Evolutionary conservation across 2,113 vertebrate genomes (phyloP).

Genomic region (Anoura caudifer): DNA sequence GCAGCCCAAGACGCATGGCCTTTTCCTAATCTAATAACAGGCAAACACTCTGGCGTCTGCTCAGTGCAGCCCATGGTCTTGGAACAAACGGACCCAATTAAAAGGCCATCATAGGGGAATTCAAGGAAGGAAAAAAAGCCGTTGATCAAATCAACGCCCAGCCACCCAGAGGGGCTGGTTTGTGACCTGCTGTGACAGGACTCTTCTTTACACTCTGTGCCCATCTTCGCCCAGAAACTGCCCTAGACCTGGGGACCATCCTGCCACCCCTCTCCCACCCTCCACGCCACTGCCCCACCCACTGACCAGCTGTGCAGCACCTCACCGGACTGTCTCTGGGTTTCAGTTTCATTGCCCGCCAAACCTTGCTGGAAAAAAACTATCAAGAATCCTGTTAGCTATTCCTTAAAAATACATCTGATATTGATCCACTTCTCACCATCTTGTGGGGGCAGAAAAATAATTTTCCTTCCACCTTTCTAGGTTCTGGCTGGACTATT

Average conservation of each 20-base stretch:
- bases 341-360: neutral
- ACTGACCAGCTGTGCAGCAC: neutral
- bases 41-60: conserved; percentile 44
- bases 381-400: neutral
- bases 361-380: neutral
- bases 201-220: neutral
- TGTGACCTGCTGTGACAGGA: neutral
- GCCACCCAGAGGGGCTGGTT: neutral
- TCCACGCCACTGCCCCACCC: neutral
- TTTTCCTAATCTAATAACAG: conserved; percentile 59
- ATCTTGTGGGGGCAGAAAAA: neutral
- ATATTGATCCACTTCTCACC: neutral
- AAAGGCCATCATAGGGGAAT: conserved; percentile 49
- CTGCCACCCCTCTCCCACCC: fast-evolving
- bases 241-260: neutral
- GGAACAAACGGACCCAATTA: conserved; percentile 57
- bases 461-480: neutral
- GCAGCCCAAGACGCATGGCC: neutral
- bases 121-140: neutral
- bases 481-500: neutral
- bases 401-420: neutral
- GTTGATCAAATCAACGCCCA: conserved; percentile 35
- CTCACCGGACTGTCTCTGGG: neutral
- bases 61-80: conserved; percentile 1
- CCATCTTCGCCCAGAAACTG: neutral